Conservation (phyloP, 2,888 invertebrate genomes). For the Nomada hirtipes region DNA sequence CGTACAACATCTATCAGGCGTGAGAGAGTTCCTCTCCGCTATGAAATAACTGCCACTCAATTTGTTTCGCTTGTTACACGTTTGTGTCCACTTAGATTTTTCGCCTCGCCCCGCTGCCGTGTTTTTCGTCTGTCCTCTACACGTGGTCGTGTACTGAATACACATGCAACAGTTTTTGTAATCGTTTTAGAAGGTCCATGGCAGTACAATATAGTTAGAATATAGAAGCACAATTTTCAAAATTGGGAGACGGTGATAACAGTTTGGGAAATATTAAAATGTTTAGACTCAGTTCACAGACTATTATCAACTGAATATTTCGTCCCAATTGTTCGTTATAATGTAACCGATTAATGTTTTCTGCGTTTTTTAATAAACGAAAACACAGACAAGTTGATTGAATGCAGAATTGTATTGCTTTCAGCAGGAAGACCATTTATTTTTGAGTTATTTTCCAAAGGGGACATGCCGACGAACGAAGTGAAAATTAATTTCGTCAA, state of each 20-base stretch:
- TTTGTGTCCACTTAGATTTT: background rate
- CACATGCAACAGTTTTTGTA: too few relatives aligned
- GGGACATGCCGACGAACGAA: background rate
- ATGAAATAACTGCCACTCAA: background rate
- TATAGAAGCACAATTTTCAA: too few relatives aligned
- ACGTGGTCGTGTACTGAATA: background rate
- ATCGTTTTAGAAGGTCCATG: too few relatives aligned
- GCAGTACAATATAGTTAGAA: too few relatives aligned
- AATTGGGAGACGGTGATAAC: too few relatives aligned
- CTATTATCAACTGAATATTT: background rate
- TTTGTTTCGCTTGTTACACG: background rate
- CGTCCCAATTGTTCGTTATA: background rate
- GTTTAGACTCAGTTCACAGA: too few relatives aligned
- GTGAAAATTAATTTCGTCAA: background rate
- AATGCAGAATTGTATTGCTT: background rate
- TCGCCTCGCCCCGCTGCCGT: background rate
- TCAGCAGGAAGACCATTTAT: too few relatives aligned
- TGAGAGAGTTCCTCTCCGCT: conserved; percentile 2
- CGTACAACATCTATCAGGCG: conserved; percentile 4
- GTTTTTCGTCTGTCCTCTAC: background rate
- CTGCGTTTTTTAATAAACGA: background rate
- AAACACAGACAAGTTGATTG: background rate
- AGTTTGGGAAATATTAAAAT: too few relatives aligned
- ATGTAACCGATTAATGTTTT: background rate
- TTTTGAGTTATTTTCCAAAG: background rate